Base-by-base conservation (phyloP, 2,113 vertebrate species). In the Verasper variegatus region DNA sequence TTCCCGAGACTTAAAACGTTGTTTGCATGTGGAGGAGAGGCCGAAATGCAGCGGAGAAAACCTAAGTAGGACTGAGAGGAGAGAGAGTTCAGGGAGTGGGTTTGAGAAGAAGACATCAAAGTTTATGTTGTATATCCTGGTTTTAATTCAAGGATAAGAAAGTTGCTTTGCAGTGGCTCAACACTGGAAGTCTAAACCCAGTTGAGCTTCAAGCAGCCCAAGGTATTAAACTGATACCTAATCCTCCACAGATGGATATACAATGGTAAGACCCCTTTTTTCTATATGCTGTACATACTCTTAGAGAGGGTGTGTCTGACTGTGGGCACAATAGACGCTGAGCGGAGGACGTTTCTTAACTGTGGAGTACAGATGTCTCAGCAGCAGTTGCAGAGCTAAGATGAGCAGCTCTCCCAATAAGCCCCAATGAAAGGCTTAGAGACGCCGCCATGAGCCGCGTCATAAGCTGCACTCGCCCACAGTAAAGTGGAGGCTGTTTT, bases 381-480 rank as follows among this genome's bases (percentile, higher is more conserved):
- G 60, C 51, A 68, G 78, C 62, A 57, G 21, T 54, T 51, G 64
- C 12, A n/a, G 24, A 40, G 54, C 55, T 81, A 63, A 77, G 63
- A 78, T 77, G 76, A 88, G 82, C 76, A 68, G 77, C 76, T 88
- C 85, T 88, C 47, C 42, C 45, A 31, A 56, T 88, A 86, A 89
- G 65, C 86, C 78, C 80, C 76, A 83, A 66, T 78, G 68, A 86
- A 87, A 88, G 60, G 65, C 82, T 78, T 31, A 3, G 56, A 79
- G 63, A 62, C 62, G 24, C 68, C 45, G n/a, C 27, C 27, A 85
- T 79, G 71, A 78, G 72, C 64, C 9, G 47, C 5, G 55, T 45
- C 79, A 62, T 84, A 89, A 90, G 80, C 89, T 68, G 76, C 76
- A 51, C 55, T 88, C n/a, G 10, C n/a, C 18, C 58, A 64, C 73